Conservation (phyloP, 1,140 invertebrate species). For the Drosophila ambigua region DNA sequence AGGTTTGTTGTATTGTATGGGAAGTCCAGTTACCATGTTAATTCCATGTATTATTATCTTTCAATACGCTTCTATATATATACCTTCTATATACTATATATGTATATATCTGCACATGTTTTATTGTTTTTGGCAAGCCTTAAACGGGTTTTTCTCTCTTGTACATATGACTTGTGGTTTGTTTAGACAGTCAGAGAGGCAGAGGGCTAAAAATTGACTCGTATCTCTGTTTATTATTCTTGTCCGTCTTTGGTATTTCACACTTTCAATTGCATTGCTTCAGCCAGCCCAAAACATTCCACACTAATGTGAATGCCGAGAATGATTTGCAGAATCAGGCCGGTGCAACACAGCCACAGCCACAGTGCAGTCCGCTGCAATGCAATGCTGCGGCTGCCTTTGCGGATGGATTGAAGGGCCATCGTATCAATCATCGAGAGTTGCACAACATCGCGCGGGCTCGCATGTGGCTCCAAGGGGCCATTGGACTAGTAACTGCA, state of each 20-base stretch:
- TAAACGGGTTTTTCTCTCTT: slow-evolving; percentile 37
- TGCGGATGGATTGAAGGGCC: slow-evolving; percentile 64
- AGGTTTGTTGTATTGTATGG: slow-evolving; percentile 26
- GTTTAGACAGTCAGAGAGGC: neutral
- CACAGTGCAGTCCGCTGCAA: slow-evolving; percentile 10
- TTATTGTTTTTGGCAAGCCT: slow-evolving; percentile 40
- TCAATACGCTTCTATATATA: slow-evolving; percentile 29
- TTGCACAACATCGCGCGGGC: slow-evolving; percentile 54
- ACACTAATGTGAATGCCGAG: slow-evolving; percentile 48
- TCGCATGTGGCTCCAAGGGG: slow-evolving; percentile 21
- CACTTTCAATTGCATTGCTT: slow-evolving; percentile 56
- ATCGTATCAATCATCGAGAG: slow-evolving; percentile 71
- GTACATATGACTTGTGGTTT: slow-evolving; percentile 13
- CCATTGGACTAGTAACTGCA: slow-evolving; percentile 38
- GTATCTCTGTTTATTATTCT: slow-evolving; percentile 52
- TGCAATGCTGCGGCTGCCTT: slow-evolving; percentile 27
- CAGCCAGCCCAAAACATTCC: slow-evolving; percentile 46
- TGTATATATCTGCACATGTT: neutral
- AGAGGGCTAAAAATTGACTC: slow-evolving; percentile 27
- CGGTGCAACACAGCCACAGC: slow-evolving; percentile 34
- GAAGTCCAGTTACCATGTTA: slow-evolving; percentile 62
- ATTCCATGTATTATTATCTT: slow-evolving; percentile 49
- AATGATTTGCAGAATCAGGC: slow-evolving; percentile 73
- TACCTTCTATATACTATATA: neutral
- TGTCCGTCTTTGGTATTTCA: slow-evolving; percentile 37